Percentiles rank a stretch among this genome's conserved stretches.
Conservation (phyloP, 2,888 invertebrate genomes). For the Lycocerus yunnanus region DNA sequence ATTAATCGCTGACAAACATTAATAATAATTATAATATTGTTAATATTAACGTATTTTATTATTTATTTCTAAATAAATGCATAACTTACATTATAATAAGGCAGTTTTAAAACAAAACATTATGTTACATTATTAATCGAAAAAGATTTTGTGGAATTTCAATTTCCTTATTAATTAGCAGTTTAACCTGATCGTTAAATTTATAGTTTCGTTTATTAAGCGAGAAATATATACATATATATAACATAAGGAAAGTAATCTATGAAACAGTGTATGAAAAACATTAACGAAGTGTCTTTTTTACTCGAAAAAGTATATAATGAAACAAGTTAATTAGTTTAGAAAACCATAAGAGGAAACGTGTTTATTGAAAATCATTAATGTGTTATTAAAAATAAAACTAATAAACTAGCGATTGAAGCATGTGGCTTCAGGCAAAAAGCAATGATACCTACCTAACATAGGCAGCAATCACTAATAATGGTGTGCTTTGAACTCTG, state of each 20-base stretch:
- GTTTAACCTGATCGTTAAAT: background rate
- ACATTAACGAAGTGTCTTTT: background rate
- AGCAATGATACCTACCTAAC: background rate
- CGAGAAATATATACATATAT: no score
- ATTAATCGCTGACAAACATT: no score
- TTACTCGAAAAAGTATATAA: background rate
- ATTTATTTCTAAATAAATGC: background rate
- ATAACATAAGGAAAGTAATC: background rate
- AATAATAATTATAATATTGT: background rate
- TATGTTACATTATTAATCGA: background rate
- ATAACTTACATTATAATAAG: background rate
- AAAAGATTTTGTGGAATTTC: background rate
- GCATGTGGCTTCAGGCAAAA: background rate
- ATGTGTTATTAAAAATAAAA: background rate
- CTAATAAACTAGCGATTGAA: background rate
- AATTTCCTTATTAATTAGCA: background rate
- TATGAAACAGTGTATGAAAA: background rate
- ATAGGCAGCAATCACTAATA: background rate
- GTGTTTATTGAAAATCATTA: background rate
- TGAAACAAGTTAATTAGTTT: background rate
- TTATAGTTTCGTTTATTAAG: background rate
- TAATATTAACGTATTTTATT: background rate
- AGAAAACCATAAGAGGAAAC: background rate
- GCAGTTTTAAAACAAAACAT: background rate
- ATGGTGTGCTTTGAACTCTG: background rate